These are phyloP conservation scores for Oryzias celebensis DNA, from an alignment of 2,113 vertebrate genomes.

Conservation along the genomic window DNA sequence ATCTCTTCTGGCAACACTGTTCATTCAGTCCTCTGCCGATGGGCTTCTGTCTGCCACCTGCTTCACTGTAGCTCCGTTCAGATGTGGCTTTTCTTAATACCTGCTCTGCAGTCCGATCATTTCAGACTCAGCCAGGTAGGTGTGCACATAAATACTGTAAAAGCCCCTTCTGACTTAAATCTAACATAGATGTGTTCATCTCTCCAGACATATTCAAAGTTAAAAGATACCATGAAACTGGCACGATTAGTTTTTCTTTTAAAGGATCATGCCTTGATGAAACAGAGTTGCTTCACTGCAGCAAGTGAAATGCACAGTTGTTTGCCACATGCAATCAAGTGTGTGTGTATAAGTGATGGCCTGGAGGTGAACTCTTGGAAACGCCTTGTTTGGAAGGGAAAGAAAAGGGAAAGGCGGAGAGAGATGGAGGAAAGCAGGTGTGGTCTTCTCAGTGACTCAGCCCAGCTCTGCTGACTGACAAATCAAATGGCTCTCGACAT, in stretches of 20 bases:
- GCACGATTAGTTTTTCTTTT: too few species aligned
- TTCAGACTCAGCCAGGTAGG: conserved; percentile 47
- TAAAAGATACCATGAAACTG: too few species aligned
- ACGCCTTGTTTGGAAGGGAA: conserved; percentile 61
- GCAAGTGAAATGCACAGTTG: conserved; percentile 57
- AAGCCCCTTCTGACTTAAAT: conserved; percentile 24
- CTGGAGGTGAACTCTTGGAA: conserved; percentile 65
- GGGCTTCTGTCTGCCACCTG: conserved; percentile 46
- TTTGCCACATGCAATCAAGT: conserved; percentile 64
- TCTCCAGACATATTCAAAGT: too few species aligned
- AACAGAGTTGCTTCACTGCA: conserved; percentile 12
- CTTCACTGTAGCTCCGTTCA: conserved; percentile 40
- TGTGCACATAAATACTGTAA: conserved; percentile 45
- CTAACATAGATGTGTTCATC: too few species aligned
- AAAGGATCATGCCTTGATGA: not conserved
- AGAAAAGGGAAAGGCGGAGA: conserved; percentile 66
- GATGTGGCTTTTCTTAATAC: conserved; percentile 68
- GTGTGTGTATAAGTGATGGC: conserved; percentile 72
- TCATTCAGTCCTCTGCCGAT: conserved; percentile 40
- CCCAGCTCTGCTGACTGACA: conserved; percentile 69
- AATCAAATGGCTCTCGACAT: conserved; percentile 73
- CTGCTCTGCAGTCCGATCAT: conserved; percentile 38
- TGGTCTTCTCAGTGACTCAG: conserved; percentile 68
- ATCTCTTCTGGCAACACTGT: conserved; percentile 44
- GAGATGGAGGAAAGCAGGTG: conserved; percentile 60